Conservation (phyloP, 2,888 invertebrate genomes). For the Diaprepes abbreviatus region DNA sequence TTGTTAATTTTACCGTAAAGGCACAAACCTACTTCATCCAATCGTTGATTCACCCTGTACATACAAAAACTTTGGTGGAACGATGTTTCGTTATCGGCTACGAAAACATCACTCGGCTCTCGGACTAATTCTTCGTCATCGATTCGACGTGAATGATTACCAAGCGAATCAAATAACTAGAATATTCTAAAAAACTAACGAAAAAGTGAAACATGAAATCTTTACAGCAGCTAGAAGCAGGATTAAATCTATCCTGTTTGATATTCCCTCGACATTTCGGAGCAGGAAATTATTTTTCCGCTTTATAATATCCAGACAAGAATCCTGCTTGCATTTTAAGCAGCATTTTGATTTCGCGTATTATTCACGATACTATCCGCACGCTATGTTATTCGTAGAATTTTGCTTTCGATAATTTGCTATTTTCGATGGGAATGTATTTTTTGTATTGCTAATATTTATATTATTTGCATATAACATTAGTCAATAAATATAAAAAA, state of each 20-base stretch:
- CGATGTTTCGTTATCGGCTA: too few relatives aligned
- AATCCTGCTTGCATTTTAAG: slow-evolving; percentile 49
- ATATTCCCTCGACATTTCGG: slow-evolving; percentile 50
- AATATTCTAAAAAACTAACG: not conserved
- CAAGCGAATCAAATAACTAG: too few relatives aligned
- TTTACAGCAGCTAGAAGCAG: slow-evolving; percentile 24
- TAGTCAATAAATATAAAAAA: too few relatives aligned
- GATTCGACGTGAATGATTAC: too few relatives aligned
- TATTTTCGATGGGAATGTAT: slow-evolving; percentile 30
- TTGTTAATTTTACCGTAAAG: too few relatives aligned
- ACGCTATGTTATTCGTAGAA: slow-evolving; percentile 41
- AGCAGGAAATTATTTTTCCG: slow-evolving; percentile 52
- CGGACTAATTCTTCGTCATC: too few relatives aligned
- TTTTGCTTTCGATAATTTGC: slow-evolving; percentile 37
- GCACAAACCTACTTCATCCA: too few relatives aligned
- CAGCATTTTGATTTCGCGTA: slow-evolving; percentile 48
- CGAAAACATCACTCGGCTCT: too few relatives aligned
- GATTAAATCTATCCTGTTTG: slow-evolving; percentile 49
- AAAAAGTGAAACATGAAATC: slow-evolving; percentile 18
- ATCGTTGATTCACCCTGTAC: too few relatives aligned
- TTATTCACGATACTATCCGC: slow-evolving; percentile 44
- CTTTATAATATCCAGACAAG: slow-evolving; percentile 52
- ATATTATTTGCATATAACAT: not conserved
- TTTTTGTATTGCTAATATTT: not conserved
- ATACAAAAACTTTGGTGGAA: too few relatives aligned